A percentile compares a stretch with the other conserved stretches of the same genome.
These are phyloP conservation scores for Parnassius glacialis DNA, from an alignment of 2,888 invertebrate species.

Conservation along the genomic window DNA sequence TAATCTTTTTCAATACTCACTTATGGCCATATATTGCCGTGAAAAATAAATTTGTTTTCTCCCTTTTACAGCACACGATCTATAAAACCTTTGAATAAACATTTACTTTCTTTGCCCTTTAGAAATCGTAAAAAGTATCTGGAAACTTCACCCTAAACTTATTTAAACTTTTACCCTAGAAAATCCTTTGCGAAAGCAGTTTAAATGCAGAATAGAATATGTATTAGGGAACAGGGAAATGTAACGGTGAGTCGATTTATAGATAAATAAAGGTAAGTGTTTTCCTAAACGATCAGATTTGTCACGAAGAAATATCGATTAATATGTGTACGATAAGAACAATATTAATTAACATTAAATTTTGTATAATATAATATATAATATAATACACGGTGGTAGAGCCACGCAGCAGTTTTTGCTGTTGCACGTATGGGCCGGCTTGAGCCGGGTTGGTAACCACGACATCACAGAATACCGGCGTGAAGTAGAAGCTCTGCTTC, in stretches of 20 bases:
- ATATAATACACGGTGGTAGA: too few species aligned
- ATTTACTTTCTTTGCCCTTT: conserved; percentile 76
- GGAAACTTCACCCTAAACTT: conserved; percentile 75
- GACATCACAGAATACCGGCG: too few species aligned
- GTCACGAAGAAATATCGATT: conserved; percentile 9
- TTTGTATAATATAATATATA: too few species aligned
- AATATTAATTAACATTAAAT: too few species aligned
- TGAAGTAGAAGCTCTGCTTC: too few species aligned
- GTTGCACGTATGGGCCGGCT: too few species aligned
- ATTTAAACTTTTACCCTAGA: conserved; percentile 78
- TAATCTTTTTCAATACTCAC: conserved; percentile 8
- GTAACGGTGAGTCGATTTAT: conserved; percentile 50
- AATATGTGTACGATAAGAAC: too few species aligned
- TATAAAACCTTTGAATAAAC: conserved; percentile 78
- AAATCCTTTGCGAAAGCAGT: conserved; percentile 76
- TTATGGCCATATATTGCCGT: conserved; percentile 18
- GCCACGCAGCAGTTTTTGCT: too few species aligned
- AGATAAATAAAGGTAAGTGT: conserved; percentile 50
- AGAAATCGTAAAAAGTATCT: conserved; percentile 76
- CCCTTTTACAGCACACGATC: conserved; percentile 62
- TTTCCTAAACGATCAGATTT: conserved; percentile 31
- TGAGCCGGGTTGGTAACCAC: too few species aligned
- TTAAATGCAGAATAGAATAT: conserved; percentile 75
- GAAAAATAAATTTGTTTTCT: conserved; percentile 30
- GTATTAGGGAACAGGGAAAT: conserved; percentile 62